Percentiles rank a stretch among this genome's conserved stretches.
Evolutionary conservation across 2,888 invertebrate genomes (phyloP).

Genomic region (Cryptocephalus moraei): DNA sequence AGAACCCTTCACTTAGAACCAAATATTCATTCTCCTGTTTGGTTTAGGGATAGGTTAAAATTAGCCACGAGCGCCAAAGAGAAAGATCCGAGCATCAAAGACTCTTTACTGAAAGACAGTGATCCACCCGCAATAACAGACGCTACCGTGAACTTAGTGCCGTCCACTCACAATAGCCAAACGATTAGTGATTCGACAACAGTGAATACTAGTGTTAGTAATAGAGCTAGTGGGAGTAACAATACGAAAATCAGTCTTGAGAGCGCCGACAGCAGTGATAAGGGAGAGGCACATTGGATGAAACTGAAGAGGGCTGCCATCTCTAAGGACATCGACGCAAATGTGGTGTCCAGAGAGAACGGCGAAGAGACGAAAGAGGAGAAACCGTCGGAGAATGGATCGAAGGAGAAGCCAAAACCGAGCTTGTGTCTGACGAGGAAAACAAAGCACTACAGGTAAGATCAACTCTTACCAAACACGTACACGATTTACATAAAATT

Average conservation of each 20-base stretch:
- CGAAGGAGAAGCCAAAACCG: slow-evolving; percentile 23
- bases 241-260: slow-evolving; percentile 9
- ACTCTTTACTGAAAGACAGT: slow-evolving; percentile 22
- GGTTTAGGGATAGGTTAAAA: slow-evolving; percentile 26
- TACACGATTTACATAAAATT: no score
- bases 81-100: slow-evolving; percentile 21
- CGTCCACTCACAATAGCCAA: slow-evolving; percentile 6
- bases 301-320: slow-evolving; percentile 67
- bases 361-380: not conserved
- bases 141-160: slow-evolving; percentile 14
- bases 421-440: slow-evolving; percentile 28
- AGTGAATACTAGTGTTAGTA: slow-evolving; percentile 22
- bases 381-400: not conserved
- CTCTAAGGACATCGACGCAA: slow-evolving; percentile 37
- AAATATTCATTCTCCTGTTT: not conserved
- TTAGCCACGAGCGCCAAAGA: slow-evolving; percentile 28
- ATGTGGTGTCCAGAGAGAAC: slow-evolving; percentile 8
- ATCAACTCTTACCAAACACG: no score
- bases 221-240: slow-evolving; percentile 21
- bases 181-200: not conserved
- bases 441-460: slow-evolving; percentile 53
- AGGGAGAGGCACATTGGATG: slow-evolving; percentile 53
- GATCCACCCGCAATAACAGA: slow-evolving; percentile 20
- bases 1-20: not conserved
- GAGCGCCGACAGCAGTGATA: slow-evolving; percentile 31